Percentiles rank a stretch among this genome's conserved stretches.
Conservation (phyloP, 2,888 invertebrate species). For the Epinotia ramella region DNA sequence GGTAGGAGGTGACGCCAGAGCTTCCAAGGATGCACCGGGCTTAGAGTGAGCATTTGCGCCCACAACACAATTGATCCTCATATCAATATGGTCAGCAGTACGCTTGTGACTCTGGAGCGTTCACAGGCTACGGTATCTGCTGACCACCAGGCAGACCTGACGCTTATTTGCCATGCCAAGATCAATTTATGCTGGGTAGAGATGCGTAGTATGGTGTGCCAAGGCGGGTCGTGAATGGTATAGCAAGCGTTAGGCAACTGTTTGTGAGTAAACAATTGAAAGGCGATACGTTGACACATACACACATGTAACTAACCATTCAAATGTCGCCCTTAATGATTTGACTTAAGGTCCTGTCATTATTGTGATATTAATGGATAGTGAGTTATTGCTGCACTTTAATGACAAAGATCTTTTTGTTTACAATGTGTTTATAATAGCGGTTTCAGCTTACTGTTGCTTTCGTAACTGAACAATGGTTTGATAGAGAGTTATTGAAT, state of each 20-base stretch:
- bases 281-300: constrained; percentile 29
- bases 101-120: no score
- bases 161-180: neutral
- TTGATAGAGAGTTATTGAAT: neutral
- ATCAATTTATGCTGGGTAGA: neutral
- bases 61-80: no score
- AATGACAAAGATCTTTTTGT: constrained; percentile 35
- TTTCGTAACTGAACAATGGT: neutral
- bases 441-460: constrained; percentile 21
- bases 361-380: constrained; percentile 1
- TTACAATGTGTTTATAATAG: constrained; percentile 28
- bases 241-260: constrained; percentile 1
- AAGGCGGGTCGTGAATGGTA: neutral
- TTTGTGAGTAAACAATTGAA: constrained; percentile 39
- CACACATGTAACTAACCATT: constrained; percentile 13
- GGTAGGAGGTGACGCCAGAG: no score
- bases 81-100: no score
- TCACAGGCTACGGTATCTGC: no score
- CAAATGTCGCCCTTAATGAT: constrained; percentile 12
- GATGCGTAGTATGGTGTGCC: neutral
- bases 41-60: no score
- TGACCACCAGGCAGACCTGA: no score
- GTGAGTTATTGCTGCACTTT: constrained; percentile 20
- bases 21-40: no score
- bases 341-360: constrained; percentile 11